A percentile compares a stretch with the other conserved stretches of the same genome.
phyloP scores from a whole-genome alignment of 64 coral and sea anemone genomes.

The Orbicella faveolata region DNA sequence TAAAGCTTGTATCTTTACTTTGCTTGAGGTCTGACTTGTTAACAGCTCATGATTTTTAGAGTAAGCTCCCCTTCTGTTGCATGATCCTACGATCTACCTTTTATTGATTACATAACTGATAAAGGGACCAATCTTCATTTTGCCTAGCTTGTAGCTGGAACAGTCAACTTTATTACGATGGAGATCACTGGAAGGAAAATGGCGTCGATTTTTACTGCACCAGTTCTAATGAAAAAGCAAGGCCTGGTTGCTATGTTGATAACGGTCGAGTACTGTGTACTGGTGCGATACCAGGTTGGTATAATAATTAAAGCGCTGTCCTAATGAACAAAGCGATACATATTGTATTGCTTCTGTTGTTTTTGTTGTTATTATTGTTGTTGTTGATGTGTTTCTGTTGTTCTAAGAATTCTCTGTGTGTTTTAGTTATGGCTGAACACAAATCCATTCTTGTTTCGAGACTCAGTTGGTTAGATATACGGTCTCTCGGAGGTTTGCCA shows the following conservation, averaged over 20 bases:
- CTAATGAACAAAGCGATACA: background rate
- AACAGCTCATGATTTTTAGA: too few species aligned
- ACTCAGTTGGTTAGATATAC: too few species aligned
- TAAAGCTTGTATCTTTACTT: too few species aligned
- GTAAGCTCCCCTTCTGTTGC: background rate
- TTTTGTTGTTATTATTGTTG: background rate
- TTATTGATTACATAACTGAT: background rate
- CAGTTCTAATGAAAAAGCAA: background rate
- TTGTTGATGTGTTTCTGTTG: background rate
- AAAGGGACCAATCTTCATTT: background rate
- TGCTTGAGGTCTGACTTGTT: too few species aligned
- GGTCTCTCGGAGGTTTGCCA: too few species aligned
- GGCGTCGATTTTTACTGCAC: slow-evolving; percentile 21
- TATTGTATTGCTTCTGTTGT: background rate
- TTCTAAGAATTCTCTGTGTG: too few species aligned
- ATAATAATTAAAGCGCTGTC: background rate
- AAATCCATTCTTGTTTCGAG: too few species aligned
- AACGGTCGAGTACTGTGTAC: background rate
- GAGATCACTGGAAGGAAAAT: slow-evolving; percentile 18
- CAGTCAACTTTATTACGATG: background rate
- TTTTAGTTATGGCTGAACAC: too few species aligned
- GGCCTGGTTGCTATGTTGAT: background rate
- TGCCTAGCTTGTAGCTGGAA: slow-evolving; percentile 6
- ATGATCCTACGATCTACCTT: background rate
- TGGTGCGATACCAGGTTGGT: slow-evolving; percentile 26